Conservation (phyloP, 2,113 vertebrate species). For the Nerophis lumbriciformis region DNA sequence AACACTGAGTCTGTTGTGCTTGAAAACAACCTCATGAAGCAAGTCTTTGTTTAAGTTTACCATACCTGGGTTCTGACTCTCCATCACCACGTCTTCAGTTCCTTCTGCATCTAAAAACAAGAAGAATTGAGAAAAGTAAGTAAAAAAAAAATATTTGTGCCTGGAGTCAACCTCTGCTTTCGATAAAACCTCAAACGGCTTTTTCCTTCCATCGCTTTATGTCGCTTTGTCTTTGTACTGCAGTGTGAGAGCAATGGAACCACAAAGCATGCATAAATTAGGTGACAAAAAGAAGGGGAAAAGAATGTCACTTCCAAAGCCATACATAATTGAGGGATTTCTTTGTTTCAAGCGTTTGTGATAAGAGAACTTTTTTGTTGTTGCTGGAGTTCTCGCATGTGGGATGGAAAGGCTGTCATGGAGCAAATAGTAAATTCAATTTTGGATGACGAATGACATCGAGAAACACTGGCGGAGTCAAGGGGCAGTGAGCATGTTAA, state of each 20-base stretch:
- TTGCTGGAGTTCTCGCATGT: slow-evolving; percentile 32
- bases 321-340: slow-evolving; percentile 68
- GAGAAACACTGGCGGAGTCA: slow-evolving; percentile 35
- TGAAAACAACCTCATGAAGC: not conserved
- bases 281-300: slow-evolving; percentile 50
- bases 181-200: slow-evolving; percentile 59
- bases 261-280: slow-evolving; percentile 71
- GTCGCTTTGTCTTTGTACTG: slow-evolving; percentile 54
- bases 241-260: slow-evolving; percentile 66
- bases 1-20: not conserved
- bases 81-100: slow-evolving; percentile 51
- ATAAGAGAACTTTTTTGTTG: slow-evolving; percentile 58
- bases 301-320: slow-evolving; percentile 65
- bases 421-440: slow-evolving; percentile 50
- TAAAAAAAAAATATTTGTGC: slow-evolving; percentile 39
- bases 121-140: slow-evolving; percentile 18
- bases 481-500: slow-evolving; percentile 48
- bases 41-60: slow-evolving; percentile 7
- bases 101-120: slow-evolving; percentile 42
- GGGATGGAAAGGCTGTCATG: slow-evolving; percentile 43
- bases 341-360: slow-evolving; percentile 58
- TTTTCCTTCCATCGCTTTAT: slow-evolving; percentile 58
- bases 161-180: slow-evolving; percentile 42
- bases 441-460: slow-evolving; percentile 62
- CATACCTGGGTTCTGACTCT: slow-evolving; percentile 62